These are phyloP conservation scores for Microtus montanus DNA, from an alignment of 2,113 vertebrate species.

Conservation along the genomic window DNA sequence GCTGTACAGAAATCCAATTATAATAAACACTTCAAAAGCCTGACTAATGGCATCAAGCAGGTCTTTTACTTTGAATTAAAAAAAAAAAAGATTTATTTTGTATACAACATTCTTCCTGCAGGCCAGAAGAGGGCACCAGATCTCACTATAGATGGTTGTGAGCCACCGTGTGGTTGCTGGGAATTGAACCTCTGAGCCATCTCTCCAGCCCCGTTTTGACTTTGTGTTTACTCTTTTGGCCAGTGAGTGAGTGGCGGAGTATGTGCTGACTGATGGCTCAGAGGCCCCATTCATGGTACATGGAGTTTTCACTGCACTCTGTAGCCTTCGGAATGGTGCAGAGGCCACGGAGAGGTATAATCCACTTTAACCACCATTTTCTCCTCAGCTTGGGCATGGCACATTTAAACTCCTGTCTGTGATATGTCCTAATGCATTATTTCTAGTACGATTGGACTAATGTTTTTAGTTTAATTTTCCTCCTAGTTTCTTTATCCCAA, in stretches of 20 bases:
- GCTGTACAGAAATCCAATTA: neutral
- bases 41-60: neutral
- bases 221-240: slow-evolving; percentile 17
- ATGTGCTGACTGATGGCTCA: neutral
- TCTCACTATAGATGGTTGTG: too few species aligned
- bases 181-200: too few species aligned
- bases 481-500: neutral
- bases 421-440: neutral
- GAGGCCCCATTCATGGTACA: neutral
- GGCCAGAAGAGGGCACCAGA: too few species aligned
- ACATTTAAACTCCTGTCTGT: slow-evolving; percentile 5
- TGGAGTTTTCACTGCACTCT: neutral
- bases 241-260: neutral
- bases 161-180: too few species aligned
- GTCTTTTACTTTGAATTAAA: neutral
- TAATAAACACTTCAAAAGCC: neutral
- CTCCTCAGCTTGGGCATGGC: neutral
- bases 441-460: neutral
- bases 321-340: neutral
- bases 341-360: neutral
- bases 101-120: too few species aligned
- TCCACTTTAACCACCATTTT: neutral
- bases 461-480: slow-evolving; percentile 12
- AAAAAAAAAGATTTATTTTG: too few species aligned
- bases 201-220: neutral